These are phyloP conservation scores for Lepus americanus DNA, from an alignment of 2,113 vertebrate genomes.

Conservation along the genomic window DNA sequence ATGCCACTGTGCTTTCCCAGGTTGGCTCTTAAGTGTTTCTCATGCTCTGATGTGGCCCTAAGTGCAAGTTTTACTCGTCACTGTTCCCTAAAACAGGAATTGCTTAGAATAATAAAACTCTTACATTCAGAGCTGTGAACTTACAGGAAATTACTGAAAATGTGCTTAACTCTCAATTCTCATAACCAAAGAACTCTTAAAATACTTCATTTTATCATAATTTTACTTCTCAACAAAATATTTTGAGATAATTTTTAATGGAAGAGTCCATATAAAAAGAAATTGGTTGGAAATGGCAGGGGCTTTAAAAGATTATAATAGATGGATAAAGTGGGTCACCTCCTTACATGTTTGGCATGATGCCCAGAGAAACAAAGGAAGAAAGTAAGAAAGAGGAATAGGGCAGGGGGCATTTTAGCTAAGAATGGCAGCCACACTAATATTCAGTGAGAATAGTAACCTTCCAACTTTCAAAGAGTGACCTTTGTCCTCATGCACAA, in stretches of 20 bases:
- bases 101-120: conserved; percentile 59
- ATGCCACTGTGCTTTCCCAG: accelerated
- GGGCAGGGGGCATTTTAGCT: background rate
- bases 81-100: conserved; percentile 42
- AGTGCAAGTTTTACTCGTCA: background rate
- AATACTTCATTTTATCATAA: conserved; percentile 57
- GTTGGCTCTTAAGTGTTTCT: background rate
- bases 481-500: conserved; percentile 26
- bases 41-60: background rate
- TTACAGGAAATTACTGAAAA: conserved; percentile 60
- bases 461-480: background rate
- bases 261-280: conserved; percentile 73
- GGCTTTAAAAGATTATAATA: conserved; percentile 70
- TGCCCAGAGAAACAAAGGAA: conserved; percentile 59
- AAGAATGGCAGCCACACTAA: background rate
- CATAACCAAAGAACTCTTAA: conserved; percentile 42
- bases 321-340: conserved; percentile 76
- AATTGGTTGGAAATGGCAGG: conserved; percentile 76
- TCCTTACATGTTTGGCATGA: conserved; percentile 61
- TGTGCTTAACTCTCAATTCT: conserved; percentile 66
- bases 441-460: background rate
- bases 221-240: conserved; percentile 65
- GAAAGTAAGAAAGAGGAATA: conserved; percentile 21
- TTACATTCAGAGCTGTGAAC: conserved; percentile 48
- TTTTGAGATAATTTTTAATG: conserved; percentile 76